Evolutionary conservation across 2,113 vertebrate species (phyloP).

Genomic region (Sylvilagus bachmani): DNA sequence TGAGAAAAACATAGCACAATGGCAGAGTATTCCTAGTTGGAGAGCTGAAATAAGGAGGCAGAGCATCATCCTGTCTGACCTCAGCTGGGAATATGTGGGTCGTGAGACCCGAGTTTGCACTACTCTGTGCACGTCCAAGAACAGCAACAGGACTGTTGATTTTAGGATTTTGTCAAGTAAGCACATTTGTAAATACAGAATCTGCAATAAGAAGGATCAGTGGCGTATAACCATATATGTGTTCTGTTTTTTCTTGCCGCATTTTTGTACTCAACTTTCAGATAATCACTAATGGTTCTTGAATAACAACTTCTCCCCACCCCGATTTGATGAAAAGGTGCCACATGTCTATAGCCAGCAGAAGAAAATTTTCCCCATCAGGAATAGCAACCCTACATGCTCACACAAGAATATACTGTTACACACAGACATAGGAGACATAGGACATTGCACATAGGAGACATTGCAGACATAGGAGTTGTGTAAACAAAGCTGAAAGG

Average conservation of each 20-base stretch:
- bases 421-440: neutral
- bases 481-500: neutral
- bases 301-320: neutral
- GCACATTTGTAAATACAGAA: neutral
- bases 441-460: no score
- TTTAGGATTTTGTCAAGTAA: neutral
- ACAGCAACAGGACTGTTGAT: neutral
- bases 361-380: neutral
- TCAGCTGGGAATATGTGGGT: no score
- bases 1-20: no score
- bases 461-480: neutral
- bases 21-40: neutral
- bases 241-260: neutral
- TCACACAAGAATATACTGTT: neutral
- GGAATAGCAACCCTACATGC: neutral
- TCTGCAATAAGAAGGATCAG: neutral
- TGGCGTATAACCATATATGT: neutral
- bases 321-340: neutral
- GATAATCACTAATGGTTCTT: neutral
- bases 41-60: neutral
- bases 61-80: neutral
- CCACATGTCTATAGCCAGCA: neutral
- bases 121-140: neutral
- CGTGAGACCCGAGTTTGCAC: neutral
- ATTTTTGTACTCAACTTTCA: neutral